Conservation (phyloP, 2,888 invertebrate genomes). For the Salticus scenicus region DNA sequence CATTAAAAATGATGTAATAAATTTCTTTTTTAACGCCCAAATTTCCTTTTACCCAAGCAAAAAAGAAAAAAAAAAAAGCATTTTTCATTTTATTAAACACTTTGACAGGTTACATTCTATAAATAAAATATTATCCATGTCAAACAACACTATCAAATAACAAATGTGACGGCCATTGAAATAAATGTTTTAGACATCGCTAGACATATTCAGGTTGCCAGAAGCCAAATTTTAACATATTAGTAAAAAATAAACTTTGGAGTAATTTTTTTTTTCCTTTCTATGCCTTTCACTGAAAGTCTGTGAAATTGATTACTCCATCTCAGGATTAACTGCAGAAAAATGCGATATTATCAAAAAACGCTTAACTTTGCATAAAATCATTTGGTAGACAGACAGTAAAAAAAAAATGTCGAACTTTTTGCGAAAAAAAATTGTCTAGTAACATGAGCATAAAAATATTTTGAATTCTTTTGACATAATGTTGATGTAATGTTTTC, state of each 20-base stretch:
- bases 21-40: no score
- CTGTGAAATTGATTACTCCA: conserved; percentile 50
- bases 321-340: conserved; percentile 35
- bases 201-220: background rate
- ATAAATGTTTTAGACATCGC: background rate
- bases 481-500: background rate
- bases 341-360: conserved; percentile 45
- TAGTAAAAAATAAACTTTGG: background rate
- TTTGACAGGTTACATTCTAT: background rate
- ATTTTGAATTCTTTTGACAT: background rate
- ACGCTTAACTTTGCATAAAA: conserved; percentile 66
- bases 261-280: conserved; percentile 13
- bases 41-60: no score
- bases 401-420: conserved; percentile 19
- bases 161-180: background rate
- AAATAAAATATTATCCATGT: background rate
- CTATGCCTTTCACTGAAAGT: conserved; percentile 23
- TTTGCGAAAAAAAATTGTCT: background rate
- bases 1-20: no score
- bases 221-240: background rate
- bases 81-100: background rate
- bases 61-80: no score
- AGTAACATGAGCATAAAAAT: background rate
- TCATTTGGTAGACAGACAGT: conserved; percentile 21
- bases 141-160: conserved; percentile 4